Conservation (phyloP, 1,140 invertebrate species). For the Conus betulinus region DNA sequence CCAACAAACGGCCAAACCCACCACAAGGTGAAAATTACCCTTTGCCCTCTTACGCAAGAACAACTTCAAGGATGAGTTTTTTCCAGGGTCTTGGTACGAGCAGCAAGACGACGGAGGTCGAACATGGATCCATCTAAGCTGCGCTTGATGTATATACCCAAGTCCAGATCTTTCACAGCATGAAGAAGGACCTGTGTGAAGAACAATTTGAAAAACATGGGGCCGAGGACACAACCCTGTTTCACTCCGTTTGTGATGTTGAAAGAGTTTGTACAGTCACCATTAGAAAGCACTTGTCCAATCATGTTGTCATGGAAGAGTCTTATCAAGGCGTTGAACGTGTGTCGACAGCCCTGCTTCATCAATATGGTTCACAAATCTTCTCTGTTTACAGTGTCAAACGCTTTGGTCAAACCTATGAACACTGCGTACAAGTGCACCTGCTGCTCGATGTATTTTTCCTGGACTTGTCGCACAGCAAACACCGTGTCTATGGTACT, state of each 20-base stretch:
- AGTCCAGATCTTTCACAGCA: constrained; percentile 11
- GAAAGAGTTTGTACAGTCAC: constrained; percentile 29
- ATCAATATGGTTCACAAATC: constrained; percentile 47
- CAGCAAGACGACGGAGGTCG: no score
- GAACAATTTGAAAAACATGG: constrained; percentile 4
- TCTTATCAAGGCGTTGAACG: constrained; percentile 33
- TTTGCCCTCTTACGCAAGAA: no score
- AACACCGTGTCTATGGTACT: no score
- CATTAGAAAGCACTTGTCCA: constrained; percentile 33
- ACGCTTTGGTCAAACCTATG: constrained; percentile 46
- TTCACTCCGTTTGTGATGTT: constrained; percentile 37
- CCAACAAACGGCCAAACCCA: no score
- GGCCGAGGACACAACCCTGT: constrained; percentile 14
- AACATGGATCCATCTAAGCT: not conserved
- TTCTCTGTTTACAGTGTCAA: not conserved
- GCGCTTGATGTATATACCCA: not conserved
- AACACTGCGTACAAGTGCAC: constrained; percentile 40
- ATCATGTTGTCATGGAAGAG: no score
- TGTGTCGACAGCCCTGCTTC: constrained; percentile 41
- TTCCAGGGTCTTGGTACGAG: no score
- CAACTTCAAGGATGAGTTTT: no score
- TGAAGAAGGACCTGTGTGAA: not conserved
- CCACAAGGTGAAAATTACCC: no score
- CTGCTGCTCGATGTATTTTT: constrained; percentile 53
- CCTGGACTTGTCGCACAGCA: constrained; percentile 47